Base-by-base conservation (phyloP, 2,113 vertebrate species). In the Cacatua alba region DNA sequence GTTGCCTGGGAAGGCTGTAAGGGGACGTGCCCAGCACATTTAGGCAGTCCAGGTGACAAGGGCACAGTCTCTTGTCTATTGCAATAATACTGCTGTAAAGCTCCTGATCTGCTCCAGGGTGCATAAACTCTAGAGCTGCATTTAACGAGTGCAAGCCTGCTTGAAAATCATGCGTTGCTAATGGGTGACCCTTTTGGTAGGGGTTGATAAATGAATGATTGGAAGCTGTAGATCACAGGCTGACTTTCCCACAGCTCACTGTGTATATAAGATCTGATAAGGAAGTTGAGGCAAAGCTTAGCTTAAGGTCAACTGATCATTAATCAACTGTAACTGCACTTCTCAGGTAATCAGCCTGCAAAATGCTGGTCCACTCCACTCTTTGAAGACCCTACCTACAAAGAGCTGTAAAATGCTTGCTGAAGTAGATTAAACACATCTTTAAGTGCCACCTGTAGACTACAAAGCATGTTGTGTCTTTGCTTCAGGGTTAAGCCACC, bases 231-330 rank as follows among this genome's bases (percentile, higher is more conserved):
- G 92, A 95, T 86, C 84, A 90, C 86, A 96, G 92, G 46, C 86
- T 93, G 94, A 94, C 93, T 96, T 96, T 97, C 96, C 96, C 96
- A 97, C 96, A 96, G 91, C 69, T 94, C 80, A 39, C 92, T 96
- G 94, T 95, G 92, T 95, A 71, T 96, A 91, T 95, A 95, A 96
- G 91, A 95, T 97, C 96, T 95, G 96, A 97, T 97, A 97, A 97
- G 91, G 93, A 95, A 95, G 95, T 92, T 85, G 76, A 93, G 86
- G 86, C 82, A 88, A 95, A 95, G 92, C 96, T 95, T 88, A 91
- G 82, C 74, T 95, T 95, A 92, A 96, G 94, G 93, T 96, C 90
- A 96, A 93, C 93, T 95, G 94, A 95, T 96, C 96, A 94, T 97
- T 97, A 95, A 96, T 97, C 95, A 96, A 91, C 86, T 82, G 64